Percentiles rank a stretch among this genome's conserved stretches.
Conservation (phyloP, 1,140 invertebrate genomes). For the Diorhabda elongata region DNA sequence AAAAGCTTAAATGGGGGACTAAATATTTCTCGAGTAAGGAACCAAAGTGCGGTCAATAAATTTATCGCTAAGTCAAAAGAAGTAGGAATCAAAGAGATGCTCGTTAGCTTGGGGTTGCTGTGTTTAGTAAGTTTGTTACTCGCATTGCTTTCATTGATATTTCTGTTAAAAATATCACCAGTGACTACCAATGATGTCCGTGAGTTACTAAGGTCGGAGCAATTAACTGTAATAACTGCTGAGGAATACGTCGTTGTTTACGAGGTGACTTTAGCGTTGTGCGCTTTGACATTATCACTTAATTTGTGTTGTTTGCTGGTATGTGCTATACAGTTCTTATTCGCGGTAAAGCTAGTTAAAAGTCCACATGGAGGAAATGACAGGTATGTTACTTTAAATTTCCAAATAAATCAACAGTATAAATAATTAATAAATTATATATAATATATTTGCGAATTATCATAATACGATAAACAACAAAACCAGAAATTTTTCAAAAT, state of each 20-base stretch:
- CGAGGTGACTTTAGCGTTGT: slow-evolving; percentile 84
- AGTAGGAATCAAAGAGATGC: slow-evolving; percentile 69
- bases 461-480: no score
- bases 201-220: slow-evolving; percentile 54
- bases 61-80: slow-evolving; percentile 48
- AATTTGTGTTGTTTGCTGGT: slow-evolving; percentile 88
- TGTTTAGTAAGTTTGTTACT: slow-evolving; percentile 79
- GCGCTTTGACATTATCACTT: slow-evolving; percentile 79
- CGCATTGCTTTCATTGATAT: slow-evolving; percentile 77
- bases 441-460: no score
- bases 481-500: no score
- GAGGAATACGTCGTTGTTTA: slow-evolving; percentile 84
- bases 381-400: slow-evolving; percentile 32
- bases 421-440: no score
- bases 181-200: slow-evolving; percentile 52
- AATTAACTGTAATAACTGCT: slow-evolving; percentile 56
- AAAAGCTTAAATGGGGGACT: slow-evolving; percentile 52
- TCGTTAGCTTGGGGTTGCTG: slow-evolving; percentile 80
- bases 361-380: slow-evolving; percentile 57
- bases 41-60: slow-evolving; percentile 50
- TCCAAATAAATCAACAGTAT: not conserved
- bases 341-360: slow-evolving; percentile 84
- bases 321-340: slow-evolving; percentile 90
- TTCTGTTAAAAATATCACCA: slow-evolving; percentile 79
- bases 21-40: slow-evolving; percentile 50